Base-by-base conservation (phyloP, 2,888 invertebrate species). In the Myopa tessellatipennis region DNA sequence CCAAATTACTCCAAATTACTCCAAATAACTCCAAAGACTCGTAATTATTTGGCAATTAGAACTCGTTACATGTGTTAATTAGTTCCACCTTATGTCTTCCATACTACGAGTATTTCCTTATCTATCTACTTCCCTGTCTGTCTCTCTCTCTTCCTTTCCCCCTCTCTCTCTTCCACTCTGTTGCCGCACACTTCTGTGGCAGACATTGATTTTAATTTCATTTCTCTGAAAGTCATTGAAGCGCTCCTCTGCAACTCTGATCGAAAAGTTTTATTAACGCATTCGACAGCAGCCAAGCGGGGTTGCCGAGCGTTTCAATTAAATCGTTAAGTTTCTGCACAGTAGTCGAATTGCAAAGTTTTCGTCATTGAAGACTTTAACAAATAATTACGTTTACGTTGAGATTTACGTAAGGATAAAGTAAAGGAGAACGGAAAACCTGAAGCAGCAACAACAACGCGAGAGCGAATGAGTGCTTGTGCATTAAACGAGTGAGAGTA, bases 371-470 rank as follows among this genome's bases (percentile, higher is more conserved):
- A 26, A 61, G 26, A 61, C 61, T 6, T 61, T 61, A 61, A 58
- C 58, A 58, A 61, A 61, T 12, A 61, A 26, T 61, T 61, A 26
- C 34, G 58, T 16, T 58, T 58, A 58, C n/a, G 61, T 61, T 61
- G 61, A 61, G 61, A 61, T 61, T 61, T 61, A 61, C 61, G 34
- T 26, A 61, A 61, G 34, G 18, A n/a, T 6, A n/a, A n/a, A 58
- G 58, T n/a, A 14, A n/a, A 8, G 8, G 52, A 12, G 14, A 14
- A 52, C 10, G 71, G 63, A 58, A 71, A 71, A 71, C 71, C 26
- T 10, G 26, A 63, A 55, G 26, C 61, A 77, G 55, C 74, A 74
- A 74, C 55, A 77, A 73, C 73, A 73, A 73, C 60, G 69, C 2
- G 16, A 52, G n/a, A 6, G n/a, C 3, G 26, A 45, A 40, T 75